Base-by-base conservation (phyloP, 2,113 vertebrate species). In the Chaetura pelagica region DNA sequence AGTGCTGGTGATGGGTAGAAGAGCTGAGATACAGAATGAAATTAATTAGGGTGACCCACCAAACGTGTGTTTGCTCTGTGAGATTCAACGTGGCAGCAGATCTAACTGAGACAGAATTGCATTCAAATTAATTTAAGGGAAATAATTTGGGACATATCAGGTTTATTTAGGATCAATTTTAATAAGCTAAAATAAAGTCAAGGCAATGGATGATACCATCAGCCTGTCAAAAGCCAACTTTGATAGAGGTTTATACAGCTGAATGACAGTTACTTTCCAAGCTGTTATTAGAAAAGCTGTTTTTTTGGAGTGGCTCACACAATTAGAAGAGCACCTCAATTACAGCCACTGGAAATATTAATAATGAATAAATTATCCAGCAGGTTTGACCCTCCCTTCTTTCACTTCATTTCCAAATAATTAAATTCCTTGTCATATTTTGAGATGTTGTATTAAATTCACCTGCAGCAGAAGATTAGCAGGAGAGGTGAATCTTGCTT, bases 121-220 rank as follows among this genome's bases (percentile, higher is more conserved):
- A 71, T 67, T 32, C 89, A 78, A 87, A 98, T 98, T 97, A 97
- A 97, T 97, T 97, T 86, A 24, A 85, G 92, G 86, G 90, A 97
- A 97, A 97, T 98, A 95, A 96, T 96, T 97, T 59, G 68, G 93
- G 61, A 58, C 91, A 96, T 96, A 97, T 98, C 97, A 96, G 88
- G 95, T 98, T 97, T 97, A 95, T 97, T 98, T 97, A 97, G 97
- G 92, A 96, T 98, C 97, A 91, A 90, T 98, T 97, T 97, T 97
- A 98, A 97, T 94, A 96, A 97, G 97, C 97, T 95, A 93, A 96
- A 97, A 97, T 97, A 95, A 95, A 97, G 96, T 77, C 92, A 72
- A 95, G 93, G 88, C 88, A 34, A 48, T 26, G 59, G 93, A 90
- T 92, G 92, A 96, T 96, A 80, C 72, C 91, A 94, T 95, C 94